Evolutionary conservation across 1,140 invertebrate genomes (phyloP), one percentile per base, ranked within the genome.

Genomic region (Ceratina australensis): DNA sequence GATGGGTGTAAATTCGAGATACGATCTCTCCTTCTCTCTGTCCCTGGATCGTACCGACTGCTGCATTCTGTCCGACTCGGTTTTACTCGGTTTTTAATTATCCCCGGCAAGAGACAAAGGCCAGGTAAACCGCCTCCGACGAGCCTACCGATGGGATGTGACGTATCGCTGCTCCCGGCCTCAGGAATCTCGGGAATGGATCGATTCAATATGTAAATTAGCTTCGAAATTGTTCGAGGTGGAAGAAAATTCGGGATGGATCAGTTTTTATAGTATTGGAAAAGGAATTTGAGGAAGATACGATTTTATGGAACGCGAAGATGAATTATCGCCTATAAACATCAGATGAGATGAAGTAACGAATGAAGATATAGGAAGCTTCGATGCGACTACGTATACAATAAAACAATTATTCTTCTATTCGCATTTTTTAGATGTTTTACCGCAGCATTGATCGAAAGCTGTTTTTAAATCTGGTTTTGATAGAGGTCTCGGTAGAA

Each of bases 1-100:
- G 83, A 87, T 87, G 83, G 87, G 87, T 88, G 87, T 88, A 88
- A 88, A 88, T 84, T 87, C 78, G 72, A 87, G 87, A 88, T 88
- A 87, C 74, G 63, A 88, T 87, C 86, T 82, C 26, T 24, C 47
- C 67, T 24, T 42, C 59, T 83, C 78, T 79, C 81, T 68, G 63
- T 69, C 71, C 60, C 72, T 59, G 59, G 52, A 60, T 54, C 65
- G 72, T 83, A 79, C 76, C 68, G 72, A 84, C 81, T 83, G 68
- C 73, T 74, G 83, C 60, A 76, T 77, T 75, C 64, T 54, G 72
- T 15, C 54, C 56, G 72, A 16, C 24, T 28, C 77, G 50, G 75
- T 66, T 59, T 83, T 72, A 79, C 76, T 63, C 63, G 76, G 81
- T 79, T 83, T 83, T 83, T 83, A 83, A 83, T 83, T 83, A 83